Evolutionary conservation across 2,113 vertebrate species (phyloP), one percentile per base, ranked within the genome.

Genomic region (Chiloscyllium plagiosum): DNA sequence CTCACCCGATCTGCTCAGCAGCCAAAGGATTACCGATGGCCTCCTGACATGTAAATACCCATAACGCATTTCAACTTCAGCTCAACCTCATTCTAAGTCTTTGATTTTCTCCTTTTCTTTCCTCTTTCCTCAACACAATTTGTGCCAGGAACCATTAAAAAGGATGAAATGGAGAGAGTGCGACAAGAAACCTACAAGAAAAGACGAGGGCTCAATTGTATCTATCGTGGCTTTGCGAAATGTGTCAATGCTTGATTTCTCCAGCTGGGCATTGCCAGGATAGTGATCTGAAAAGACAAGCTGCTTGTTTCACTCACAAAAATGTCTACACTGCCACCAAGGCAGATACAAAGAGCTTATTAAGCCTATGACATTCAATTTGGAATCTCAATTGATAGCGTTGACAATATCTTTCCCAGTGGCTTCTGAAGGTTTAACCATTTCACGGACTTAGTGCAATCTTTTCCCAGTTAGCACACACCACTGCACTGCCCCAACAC

Each of bases 321-420:
- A 66, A 66, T 37, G 33, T 66, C 89, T 93, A 61, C 61, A 22
- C 22, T 42, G 89, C 37, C 89, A 24, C 29, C n/a, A 0, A 33
- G 17, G 61, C 61, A 93, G 17, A n/a, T 66, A n/a, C 61, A 65
- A n/a, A 93, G 61, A 37, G 89, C 56, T 93, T 93, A 93, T 93
- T 66, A 93, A 93, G 56, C 17, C 33, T 66, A 37, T 37, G 89
- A 93, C 89, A 66, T 93, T 93, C 61, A 90, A 90, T 90, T 61
- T 90, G 87, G 87, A 90, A 29, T 90, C 87, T 90, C 26, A 68
- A 20, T 93, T 93, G 61, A 93, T 66, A 5, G 61, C 8, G 61
- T 93, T 93, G 89, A 66, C 89, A 93, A 19, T 93, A 93, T 37
- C 33, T 20, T 66, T 33, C 56, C 61, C 33, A 65, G 7, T 37